Evolutionary conservation across 2,797 vertebrate species (phyloP).

Genomic region (Botia almorhae): DNA sequence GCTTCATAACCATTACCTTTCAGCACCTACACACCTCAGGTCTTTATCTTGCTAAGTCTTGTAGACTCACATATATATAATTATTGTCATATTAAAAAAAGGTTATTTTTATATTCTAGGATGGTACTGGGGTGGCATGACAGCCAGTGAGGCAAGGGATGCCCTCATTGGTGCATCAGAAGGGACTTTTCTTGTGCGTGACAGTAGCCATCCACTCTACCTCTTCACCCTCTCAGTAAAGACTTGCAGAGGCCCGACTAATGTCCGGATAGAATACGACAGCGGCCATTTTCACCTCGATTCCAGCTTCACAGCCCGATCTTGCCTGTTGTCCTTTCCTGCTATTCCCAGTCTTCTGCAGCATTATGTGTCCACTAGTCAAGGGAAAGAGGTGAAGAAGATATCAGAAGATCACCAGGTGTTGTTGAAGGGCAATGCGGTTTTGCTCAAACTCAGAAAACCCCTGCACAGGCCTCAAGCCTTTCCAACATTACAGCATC

Average conservation of each 20-base stretch:
- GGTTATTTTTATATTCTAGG: constrained; percentile 72
- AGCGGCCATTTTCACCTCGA: constrained; percentile 89
- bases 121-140: constrained; percentile 96
- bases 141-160: constrained; percentile 87
- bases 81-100: background rate
- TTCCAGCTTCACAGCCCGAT: constrained; percentile 83
- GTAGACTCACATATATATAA: background rate
- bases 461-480: constrained; percentile 80
- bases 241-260: constrained; percentile 91
- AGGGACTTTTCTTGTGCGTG: constrained; percentile 91
- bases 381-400: constrained; percentile 62
- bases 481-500: constrained; percentile 89
- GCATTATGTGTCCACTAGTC: constrained; percentile 83
- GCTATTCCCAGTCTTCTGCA: constrained; percentile 90
- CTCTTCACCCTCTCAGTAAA: constrained; percentile 92
- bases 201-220: constrained; percentile 94
- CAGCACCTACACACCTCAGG: constrained; percentile 89
- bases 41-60: constrained; percentile 52
- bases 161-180: constrained; percentile 87
- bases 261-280: constrained; percentile 89
- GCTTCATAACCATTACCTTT: constrained; percentile 88
- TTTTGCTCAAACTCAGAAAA: constrained; percentile 84
- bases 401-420: constrained; percentile 55
- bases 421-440: constrained; percentile 72
- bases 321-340: constrained; percentile 87